Conservation (phyloP, 1,140 invertebrate species). For the Drosophila sp. region DNA sequence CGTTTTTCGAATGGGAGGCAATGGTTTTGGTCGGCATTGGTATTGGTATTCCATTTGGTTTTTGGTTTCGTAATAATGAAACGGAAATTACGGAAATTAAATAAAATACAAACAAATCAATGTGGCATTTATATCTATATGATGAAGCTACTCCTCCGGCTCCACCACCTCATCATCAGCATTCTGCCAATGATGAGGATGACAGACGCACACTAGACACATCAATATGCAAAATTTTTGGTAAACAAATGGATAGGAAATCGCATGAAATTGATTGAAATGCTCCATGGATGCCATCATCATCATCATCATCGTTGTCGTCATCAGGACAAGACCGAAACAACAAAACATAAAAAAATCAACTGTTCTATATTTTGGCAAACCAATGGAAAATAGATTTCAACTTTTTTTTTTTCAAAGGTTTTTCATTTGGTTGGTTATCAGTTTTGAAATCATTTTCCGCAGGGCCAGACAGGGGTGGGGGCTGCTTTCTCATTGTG, state of each 20-base stretch:
- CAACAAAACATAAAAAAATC: slow-evolving; percentile 12
- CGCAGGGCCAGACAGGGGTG: not conserved
- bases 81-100: slow-evolving; percentile 81
- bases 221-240: slow-evolving; percentile 27
- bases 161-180: slow-evolving; percentile 28
- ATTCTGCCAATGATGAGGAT: slow-evolving; percentile 31
- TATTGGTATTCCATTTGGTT: slow-evolving; percentile 57
- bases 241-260: slow-evolving; percentile 35
- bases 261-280: slow-evolving; percentile 40
- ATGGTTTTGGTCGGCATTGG: slow-evolving; percentile 29
- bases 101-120: slow-evolving; percentile 81
- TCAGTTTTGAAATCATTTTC: slow-evolving; percentile 50
- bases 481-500: slow-evolving; percentile 12
- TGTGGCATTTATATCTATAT: slow-evolving; percentile 74
- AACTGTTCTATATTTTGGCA: slow-evolving; percentile 13
- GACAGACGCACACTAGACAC: slow-evolving; percentile 27
- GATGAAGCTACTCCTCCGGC: slow-evolving; percentile 35
- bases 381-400: slow-evolving; percentile 18
- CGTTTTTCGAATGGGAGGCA: slow-evolving; percentile 19
- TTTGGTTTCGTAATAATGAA: slow-evolving; percentile 70
- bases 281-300: slow-evolving; percentile 4
- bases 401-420: slow-evolving; percentile 6
- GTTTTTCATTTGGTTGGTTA: slow-evolving; percentile 30
- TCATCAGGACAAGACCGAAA: slow-evolving; percentile 2
- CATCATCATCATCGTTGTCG: not conserved